Conservation (phyloP, 1,140 invertebrate genomes). For the Tetramorium alpestre region DNA sequence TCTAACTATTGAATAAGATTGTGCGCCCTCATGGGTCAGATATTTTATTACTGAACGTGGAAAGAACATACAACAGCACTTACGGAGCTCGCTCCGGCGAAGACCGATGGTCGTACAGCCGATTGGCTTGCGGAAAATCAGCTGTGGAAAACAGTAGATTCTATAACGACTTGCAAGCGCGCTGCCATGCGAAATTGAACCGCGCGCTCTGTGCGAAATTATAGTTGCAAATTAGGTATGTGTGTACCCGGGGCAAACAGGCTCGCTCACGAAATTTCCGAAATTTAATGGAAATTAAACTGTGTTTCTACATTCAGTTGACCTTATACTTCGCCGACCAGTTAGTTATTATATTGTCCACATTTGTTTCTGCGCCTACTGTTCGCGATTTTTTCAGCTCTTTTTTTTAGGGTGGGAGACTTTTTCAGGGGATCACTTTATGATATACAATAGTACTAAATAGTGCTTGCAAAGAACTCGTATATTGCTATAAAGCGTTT, state of each 20-base stretch:
- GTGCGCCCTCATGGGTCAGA: conserved; percentile 9
- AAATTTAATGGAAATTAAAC: conserved; percentile 74
- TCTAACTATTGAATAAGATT: conserved; percentile 53
- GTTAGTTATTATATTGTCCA: not conserved
- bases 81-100: not conserved
- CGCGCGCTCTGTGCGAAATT: conserved; percentile 50
- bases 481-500: not conserved
- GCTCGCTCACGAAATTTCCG: conserved; percentile 51
- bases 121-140: conserved; percentile 24
- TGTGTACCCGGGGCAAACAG: conserved; percentile 67
- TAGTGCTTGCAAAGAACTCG: not conserved
- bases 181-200: conserved; percentile 53
- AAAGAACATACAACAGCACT: conserved; percentile 57
- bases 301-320: conserved; percentile 43
- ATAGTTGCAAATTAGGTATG: conserved; percentile 71
- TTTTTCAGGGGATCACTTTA: not conserved
- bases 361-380: not conserved
- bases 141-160: conserved; percentile 8
- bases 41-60: conserved; percentile 36
- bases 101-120: not conserved
- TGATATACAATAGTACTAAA: conserved; percentile 18
- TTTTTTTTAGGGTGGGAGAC: not conserved
- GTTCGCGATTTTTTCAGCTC: not conserved
- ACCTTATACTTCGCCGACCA: not conserved
- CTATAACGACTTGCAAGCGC: conserved; percentile 25